Evolutionary conservation across 2,888 invertebrate genomes (phyloP).

Genomic region (Drosophila tripunctata): DNA sequence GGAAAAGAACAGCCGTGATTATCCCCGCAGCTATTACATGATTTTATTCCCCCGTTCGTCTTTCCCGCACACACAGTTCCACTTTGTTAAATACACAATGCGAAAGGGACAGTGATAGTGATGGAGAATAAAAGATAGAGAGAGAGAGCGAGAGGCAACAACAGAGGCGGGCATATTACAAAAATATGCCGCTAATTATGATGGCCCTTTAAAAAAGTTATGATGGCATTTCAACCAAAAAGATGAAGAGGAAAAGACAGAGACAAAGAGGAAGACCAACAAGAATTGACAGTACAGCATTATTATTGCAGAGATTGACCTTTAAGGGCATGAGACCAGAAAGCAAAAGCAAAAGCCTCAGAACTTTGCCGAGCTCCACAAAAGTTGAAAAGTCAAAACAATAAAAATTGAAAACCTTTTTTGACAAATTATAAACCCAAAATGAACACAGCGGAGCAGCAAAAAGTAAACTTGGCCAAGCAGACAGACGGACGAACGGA

Average conservation of each 20-base stretch:
- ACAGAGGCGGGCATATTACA: constrained; percentile 30
- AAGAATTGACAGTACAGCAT: not conserved
- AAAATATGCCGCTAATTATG: constrained; percentile 69
- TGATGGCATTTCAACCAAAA: constrained; percentile 37
- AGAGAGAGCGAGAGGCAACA: not conserved
- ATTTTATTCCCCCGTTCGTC: not conserved
- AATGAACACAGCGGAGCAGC: constrained; percentile 3
- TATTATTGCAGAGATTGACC: constrained; percentile 32
- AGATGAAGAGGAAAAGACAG: not conserved
- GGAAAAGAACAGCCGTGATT: constrained; percentile 1
- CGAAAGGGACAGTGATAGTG: not conserved
- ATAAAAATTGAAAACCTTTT: constrained; percentile 44
- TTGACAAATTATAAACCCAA: constrained; percentile 61
- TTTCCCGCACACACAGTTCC: not conserved
- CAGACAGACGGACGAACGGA: constrained; percentile 7
- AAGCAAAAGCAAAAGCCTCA: constrained; percentile 6
- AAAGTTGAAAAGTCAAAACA: constrained; percentile 45
- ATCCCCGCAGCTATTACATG: constrained; percentile 1
- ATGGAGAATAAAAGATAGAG: not conserved
- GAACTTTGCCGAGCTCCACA: constrained; percentile 3
- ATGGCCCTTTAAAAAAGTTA: constrained; percentile 68
- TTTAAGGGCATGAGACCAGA: constrained; percentile 50
- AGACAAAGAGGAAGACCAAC: constrained; percentile 6
- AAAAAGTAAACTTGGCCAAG: not conserved
- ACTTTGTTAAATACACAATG: constrained; percentile 21